Percentiles rank a stretch among this genome's conserved stretches.
These are phyloP conservation scores for Orchesella cincta DNA, from an alignment of 1,140 invertebrate genomes.

Conservation along the genomic window DNA sequence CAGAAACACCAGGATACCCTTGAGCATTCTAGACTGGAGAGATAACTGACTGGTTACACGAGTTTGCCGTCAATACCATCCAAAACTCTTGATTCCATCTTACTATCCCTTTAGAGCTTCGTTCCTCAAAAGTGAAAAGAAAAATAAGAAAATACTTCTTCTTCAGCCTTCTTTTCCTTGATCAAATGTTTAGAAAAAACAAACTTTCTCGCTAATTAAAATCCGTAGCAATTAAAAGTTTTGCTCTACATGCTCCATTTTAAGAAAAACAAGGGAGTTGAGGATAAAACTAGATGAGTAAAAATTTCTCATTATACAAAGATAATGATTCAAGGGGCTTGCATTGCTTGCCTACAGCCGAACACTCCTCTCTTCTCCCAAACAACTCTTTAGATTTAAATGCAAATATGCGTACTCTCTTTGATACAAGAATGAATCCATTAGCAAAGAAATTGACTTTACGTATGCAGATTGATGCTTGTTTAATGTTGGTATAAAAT, in stretches of 20 bases:
- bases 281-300: too few relatives aligned
- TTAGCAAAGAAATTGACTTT: slow-evolving; percentile 23
- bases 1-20: not conserved
- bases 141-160: slow-evolving; percentile 20
- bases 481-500: slow-evolving; percentile 1
- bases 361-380: not conserved
- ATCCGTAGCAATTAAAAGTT: slow-evolving; percentile 51
- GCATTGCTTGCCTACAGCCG: too few relatives aligned
- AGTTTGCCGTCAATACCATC: not conserved
- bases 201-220: slow-evolving; percentile 51
- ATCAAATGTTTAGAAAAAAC: slow-evolving; percentile 44
- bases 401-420: not conserved
- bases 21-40: not conserved
- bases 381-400: not conserved
- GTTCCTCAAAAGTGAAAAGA: not conserved
- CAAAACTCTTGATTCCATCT: not conserved
- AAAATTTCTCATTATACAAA: too few relatives aligned
- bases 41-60: not conserved
- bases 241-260: slow-evolving; percentile 15
- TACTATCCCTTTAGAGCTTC: not conserved
- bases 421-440: slow-evolving; percentile 4
- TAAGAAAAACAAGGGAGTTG: too few relatives aligned
- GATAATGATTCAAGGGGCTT: too few relatives aligned
- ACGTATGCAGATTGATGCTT: slow-evolving; percentile 16
- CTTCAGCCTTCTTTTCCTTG: not conserved